Conservation (phyloP, 2,113 vertebrate genomes). For the Gymnogyps californianus region DNA sequence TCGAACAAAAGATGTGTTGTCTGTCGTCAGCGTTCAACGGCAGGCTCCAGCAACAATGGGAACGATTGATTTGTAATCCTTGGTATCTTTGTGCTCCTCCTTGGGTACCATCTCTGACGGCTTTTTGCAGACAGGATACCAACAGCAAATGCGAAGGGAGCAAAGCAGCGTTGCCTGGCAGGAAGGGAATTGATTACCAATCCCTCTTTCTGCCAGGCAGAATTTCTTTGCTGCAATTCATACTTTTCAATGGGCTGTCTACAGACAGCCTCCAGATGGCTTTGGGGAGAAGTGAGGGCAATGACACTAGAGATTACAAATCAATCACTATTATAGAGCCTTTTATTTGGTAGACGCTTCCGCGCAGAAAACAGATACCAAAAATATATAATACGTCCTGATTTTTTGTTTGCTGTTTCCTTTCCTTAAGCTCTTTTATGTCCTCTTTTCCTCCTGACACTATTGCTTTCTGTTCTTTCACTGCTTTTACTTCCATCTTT, state of each 20-base stretch:
- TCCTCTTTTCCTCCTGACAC: neutral
- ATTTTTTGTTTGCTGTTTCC: neutral
- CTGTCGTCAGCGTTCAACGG: neutral
- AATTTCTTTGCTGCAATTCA: conserved; percentile 30
- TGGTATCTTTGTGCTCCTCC: conserved; percentile 1
- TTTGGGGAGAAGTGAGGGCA: conserved; percentile 18
- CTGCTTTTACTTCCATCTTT: neutral
- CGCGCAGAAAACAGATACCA: neutral
- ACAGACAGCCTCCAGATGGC: conserved; percentile 27
- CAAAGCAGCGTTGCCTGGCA: conserved; percentile 34
- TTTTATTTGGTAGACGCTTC: conserved; percentile 33
- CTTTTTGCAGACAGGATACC: neutral
- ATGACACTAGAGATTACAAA: conserved; percentile 61
- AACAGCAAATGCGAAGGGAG: conserved; percentile 9
- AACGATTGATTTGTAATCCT: conserved; percentile 54
- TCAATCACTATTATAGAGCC: conserved; percentile 49
- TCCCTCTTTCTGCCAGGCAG: conserved; percentile 11
- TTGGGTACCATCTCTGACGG: neutral
- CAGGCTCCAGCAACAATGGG: neutral
- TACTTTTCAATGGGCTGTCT: conserved; percentile 29
- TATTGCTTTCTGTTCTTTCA: neutral
- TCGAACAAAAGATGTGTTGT: neutral
- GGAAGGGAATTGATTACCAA: conserved; percentile 57
- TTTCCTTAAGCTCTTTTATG: neutral
- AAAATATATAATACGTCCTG: neutral